Conservation (phyloP, 2,797 vertebrate genomes). For the Columba guinea region DNA sequence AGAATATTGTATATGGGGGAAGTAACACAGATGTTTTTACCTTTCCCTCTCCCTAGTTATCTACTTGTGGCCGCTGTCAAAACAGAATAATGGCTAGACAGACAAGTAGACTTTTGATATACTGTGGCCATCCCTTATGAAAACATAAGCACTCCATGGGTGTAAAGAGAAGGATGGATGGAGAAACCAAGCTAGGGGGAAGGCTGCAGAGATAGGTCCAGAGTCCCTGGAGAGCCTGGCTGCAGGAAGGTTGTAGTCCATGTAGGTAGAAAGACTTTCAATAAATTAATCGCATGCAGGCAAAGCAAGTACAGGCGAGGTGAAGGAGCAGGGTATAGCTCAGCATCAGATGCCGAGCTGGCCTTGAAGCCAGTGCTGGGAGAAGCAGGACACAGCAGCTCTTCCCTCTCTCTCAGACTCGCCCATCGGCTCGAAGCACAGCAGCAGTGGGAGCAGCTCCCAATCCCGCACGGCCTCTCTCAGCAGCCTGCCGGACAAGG, state of each 20-base stretch:
- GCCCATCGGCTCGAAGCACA: neutral
- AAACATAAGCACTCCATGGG: neutral
- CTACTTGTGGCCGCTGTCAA: neutral
- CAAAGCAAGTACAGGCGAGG: neutral
- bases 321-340: neutral
- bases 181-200: neutral
- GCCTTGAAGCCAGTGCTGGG: neutral
- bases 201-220: neutral
- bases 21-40: neutral
- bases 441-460: rapidly evolving
- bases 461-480: rapidly evolving
- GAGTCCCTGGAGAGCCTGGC: neutral
- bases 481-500: neutral
- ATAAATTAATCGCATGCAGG: neutral
- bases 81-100: neutral
- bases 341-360: neutral
- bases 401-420: conserved; percentile 54
- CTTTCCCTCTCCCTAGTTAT: neutral
- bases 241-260: neutral
- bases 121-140: neutral
- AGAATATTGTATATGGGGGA: neutral
- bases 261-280: neutral
- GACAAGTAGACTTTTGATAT: neutral
- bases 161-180: neutral
- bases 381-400: neutral